Percentiles rank a stretch among this genome's conserved stretches.
These are phyloP conservation scores for Onychomys leucogaster DNA, from an alignment of 2,797 vertebrate species.

Conservation along the genomic window DNA sequence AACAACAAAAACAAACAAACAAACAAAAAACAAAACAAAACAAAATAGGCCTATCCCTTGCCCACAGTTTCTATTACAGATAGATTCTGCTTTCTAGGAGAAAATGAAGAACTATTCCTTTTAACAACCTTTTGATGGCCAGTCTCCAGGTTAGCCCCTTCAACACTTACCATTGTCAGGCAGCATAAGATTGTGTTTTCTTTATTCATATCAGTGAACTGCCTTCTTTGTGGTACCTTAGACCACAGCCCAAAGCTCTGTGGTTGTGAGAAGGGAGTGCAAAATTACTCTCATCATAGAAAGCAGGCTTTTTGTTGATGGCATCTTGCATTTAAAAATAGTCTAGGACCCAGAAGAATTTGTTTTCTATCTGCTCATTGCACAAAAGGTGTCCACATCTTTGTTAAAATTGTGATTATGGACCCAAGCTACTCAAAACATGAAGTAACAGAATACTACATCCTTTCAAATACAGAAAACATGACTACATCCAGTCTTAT, in stretches of 20 bases:
- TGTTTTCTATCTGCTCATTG: neutral
- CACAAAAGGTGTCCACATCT: neutral
- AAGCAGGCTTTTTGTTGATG: neutral
- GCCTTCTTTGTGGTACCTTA: neutral
- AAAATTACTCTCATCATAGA: neutral
- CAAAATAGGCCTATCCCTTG: neutral
- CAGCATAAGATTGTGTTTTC: neutral
- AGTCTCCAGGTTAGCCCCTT: neutral
- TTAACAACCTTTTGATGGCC: neutral
- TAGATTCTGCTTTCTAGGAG: neutral
- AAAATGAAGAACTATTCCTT: neutral
- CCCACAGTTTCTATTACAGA: neutral
- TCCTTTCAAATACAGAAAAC: neutral
- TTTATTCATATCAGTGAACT: neutral
- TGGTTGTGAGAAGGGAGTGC: neutral
- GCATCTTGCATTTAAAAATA: neutral
- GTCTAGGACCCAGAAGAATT: neutral
- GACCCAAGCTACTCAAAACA: neutral
- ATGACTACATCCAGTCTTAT: neutral
- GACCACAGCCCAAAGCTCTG: neutral
- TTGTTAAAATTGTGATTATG: neutral
- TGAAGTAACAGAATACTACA: neutral
- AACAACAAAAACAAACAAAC: no score
- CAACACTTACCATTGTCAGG: neutral
- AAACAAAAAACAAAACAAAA: no score